Evolutionary conservation across 2,888 invertebrate genomes (phyloP), one percentile per base, ranked within the genome.

Genomic region (Galerucella pusilla): DNA sequence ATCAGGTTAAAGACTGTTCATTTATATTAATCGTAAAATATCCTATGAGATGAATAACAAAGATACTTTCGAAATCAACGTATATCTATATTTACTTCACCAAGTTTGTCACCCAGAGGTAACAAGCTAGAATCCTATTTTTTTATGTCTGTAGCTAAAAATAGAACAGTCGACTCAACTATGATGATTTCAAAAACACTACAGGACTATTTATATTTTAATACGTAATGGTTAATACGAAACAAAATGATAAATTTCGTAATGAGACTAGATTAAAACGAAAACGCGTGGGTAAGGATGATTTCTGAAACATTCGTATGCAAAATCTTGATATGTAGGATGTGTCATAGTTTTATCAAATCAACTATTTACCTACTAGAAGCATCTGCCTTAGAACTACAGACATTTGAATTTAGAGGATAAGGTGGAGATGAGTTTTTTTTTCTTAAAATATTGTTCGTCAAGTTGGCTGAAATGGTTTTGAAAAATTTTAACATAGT

Each of bases 181-280:
- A 61, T 70, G 69, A 70, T 70, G 69, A 16, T 70, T 61, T 70
- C 20, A 60, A 61, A 70, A 70, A 70, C 46, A 61, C 52, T 2
- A 46, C 25, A 35, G 59, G 2, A 63, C 69, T 70, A 70, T 61
- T 61, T 70, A 61, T 70, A 70, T 46, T 46, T 45, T 16, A 3
- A 28, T 61, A 61, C 49, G 69, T 70, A 45, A 70, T 70, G 25
- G 69, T 70, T 60, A 61, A 60, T 60, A 61, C 69, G 69, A 46
- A 70, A 70, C n/a, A 70, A 5, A 52, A 28, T 61, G 61, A 61
- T 61, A 35, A 4, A n/a, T 35, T 61, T 66, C 25, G 14, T 49
- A 28, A 49, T 35, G 14, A 42, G 49, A 7, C 49, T 66, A 49
- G 14, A 66, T 66, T 46, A 20, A 25, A 66, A 12, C 35, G 35